phyloP scores from a whole-genome alignment of 2,113 vertebrate species.

The Aepyceros melampus region DNA sequence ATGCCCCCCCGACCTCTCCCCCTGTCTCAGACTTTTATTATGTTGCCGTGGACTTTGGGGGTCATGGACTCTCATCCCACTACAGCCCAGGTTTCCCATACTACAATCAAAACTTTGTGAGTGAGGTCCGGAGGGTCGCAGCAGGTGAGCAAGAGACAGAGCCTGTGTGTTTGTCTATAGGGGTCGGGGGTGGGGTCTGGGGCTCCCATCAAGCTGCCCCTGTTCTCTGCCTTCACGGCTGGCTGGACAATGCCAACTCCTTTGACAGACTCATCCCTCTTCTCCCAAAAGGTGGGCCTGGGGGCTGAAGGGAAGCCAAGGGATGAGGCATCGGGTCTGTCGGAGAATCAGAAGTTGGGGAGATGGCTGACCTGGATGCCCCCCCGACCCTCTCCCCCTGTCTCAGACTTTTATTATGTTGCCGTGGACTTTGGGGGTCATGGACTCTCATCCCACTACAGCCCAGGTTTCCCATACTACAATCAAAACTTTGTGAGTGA shows the following conservation, averaged over 20 bases:
- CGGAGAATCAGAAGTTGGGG: rapidly evolving
- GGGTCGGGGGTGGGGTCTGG: too few species aligned
- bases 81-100: constrained; percentile 84
- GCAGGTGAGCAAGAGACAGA: constrained; percentile 77
- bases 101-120: constrained; percentile 83
- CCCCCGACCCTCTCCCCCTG: background rate
- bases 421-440: constrained; percentile 92
- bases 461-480: constrained; percentile 82
- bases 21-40: constrained; percentile 82
- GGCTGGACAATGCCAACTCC: constrained; percentile 85
- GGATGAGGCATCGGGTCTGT: background rate
- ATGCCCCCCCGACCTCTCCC: background rate
- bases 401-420: constrained; percentile 85
- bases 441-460: constrained; percentile 88
- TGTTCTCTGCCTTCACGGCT: constrained; percentile 86
- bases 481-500: constrained; percentile 86
- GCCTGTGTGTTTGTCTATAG: too few species aligned
- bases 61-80: constrained; percentile 91
- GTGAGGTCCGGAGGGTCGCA: constrained; percentile 83
- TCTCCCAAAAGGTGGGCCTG: constrained; percentile 76
- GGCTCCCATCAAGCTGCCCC: constrained; percentile 78
- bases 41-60: constrained; percentile 89
- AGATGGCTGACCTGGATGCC: rapidly evolving
- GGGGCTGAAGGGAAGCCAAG: too few species aligned
- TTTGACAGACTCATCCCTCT: constrained; percentile 84